A percentile compares a stretch with the other conserved stretches of the same genome.
Evolutionary conservation across 2,113 vertebrate genomes (phyloP).

Genomic region (Ifrita kowaldi): DNA sequence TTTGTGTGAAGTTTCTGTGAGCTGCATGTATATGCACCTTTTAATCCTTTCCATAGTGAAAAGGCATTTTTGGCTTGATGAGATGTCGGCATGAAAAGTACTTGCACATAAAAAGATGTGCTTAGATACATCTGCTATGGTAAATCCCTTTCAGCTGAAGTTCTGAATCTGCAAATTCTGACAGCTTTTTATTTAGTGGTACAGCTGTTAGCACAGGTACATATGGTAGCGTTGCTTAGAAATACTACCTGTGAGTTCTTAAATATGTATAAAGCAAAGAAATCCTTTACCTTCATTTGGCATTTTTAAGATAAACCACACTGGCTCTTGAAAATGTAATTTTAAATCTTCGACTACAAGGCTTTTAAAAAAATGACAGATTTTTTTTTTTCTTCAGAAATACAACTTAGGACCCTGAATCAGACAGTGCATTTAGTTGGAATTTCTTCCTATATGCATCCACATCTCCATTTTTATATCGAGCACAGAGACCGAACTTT

Average conservation of each 20-base stretch:
- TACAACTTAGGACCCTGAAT: background rate
- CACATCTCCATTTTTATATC: background rate
- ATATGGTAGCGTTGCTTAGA: conserved; percentile 21
- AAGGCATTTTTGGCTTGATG: conserved; percentile 21
- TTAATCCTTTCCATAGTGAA: conserved; percentile 37
- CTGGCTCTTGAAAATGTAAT: background rate
- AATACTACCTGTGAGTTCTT: conserved; percentile 48
- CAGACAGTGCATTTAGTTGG: background rate
- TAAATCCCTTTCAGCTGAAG: conserved; percentile 49
- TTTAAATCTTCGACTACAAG: background rate
- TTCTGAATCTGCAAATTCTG: conserved; percentile 63
- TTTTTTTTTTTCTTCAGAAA: background rate
- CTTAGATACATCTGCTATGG: conserved; percentile 1
- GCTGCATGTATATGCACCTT: conserved; percentile 10
- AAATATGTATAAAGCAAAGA: conserved; percentile 59
- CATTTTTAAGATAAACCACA: conserved; percentile 18
- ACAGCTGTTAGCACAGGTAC: conserved; percentile 23
- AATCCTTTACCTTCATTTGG: conserved; percentile 39
- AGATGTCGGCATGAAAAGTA: background rate
- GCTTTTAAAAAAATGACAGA: background rate
- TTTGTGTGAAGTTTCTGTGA: background rate
- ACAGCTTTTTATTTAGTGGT: conserved; percentile 54
- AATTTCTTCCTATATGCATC: background rate
- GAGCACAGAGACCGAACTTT: background rate
- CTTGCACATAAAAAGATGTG: conserved; percentile 11